Evolutionary conservation across 2,113 vertebrate genomes (phyloP).

Genomic region (Phalacrocorax aristotelis): DNA sequence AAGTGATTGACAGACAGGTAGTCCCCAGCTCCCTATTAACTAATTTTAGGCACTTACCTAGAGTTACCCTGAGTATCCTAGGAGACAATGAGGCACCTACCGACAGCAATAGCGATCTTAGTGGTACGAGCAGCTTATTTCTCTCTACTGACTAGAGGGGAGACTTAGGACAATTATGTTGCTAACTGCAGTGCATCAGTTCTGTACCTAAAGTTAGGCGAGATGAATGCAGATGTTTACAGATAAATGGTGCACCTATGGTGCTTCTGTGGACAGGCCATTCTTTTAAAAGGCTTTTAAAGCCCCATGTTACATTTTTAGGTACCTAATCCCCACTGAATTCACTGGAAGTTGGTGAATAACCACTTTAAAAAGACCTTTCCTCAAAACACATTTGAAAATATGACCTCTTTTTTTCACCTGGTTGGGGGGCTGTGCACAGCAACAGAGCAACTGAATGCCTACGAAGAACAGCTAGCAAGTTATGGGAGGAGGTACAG

Average conservation of each 20-base stretch:
- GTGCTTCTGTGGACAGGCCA: neutral
- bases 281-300: neutral
- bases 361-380: neutral
- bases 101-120: neutral
- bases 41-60: neutral
- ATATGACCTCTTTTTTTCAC: neutral
- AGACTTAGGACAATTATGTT: neutral
- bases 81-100: neutral
- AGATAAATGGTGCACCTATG: neutral
- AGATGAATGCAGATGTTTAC: neutral
- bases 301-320: neutral
- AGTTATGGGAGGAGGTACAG: neutral
- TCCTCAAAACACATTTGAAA: neutral
- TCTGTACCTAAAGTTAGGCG: neutral
- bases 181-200: neutral
- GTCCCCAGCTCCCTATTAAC: neutral
- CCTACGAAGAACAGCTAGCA: neutral
- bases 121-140: neutral
- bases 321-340: neutral
- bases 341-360: neutral
- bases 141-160: neutral
- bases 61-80: neutral
- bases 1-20: neutral
- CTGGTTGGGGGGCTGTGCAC: neutral
- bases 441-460: neutral